Percentiles rank a stretch among this genome's conserved stretches.
phyloP scores from a whole-genome alignment of 2,888 invertebrate genomes.

The Nezara viridula region DNA sequence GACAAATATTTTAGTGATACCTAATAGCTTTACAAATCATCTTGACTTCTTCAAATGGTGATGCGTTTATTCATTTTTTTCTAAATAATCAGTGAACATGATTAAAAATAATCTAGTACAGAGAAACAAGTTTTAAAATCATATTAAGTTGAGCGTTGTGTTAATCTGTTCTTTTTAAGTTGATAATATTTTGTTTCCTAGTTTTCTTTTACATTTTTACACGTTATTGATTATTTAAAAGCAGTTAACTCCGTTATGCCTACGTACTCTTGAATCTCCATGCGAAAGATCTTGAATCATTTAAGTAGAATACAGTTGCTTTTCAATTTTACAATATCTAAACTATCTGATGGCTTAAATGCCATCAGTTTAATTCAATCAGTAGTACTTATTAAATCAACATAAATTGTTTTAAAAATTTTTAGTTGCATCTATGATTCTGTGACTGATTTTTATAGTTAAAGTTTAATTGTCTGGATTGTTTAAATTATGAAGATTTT shows the following conservation, averaged over 20 bases:
- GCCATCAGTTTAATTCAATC: background rate
- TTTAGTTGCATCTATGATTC: too few species aligned
- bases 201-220: background rate
- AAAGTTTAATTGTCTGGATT: background rate
- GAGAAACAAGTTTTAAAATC: background rate
- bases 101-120: background rate
- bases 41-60: background rate
- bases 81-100: background rate
- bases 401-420: too few species aligned
- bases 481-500: background rate
- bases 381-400: too few species aligned
- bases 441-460: too few species aligned
- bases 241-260: background rate
- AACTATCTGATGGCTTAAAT: background rate
- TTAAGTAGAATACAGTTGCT: background rate
- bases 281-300: too few species aligned
- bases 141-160: background rate
- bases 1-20: background rate
- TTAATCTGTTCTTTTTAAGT: background rate
- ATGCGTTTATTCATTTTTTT: background rate
- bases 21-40: slow-evolving; percentile 1
- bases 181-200: background rate
- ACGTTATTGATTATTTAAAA: background rate
- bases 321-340: background rate
- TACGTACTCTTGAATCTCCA: too few species aligned